A percentile compares a stretch with the other conserved stretches of the same genome.
Evolutionary conservation across 2,888 invertebrate genomes (phyloP).

Genomic region (Rutpela maculata): DNA sequence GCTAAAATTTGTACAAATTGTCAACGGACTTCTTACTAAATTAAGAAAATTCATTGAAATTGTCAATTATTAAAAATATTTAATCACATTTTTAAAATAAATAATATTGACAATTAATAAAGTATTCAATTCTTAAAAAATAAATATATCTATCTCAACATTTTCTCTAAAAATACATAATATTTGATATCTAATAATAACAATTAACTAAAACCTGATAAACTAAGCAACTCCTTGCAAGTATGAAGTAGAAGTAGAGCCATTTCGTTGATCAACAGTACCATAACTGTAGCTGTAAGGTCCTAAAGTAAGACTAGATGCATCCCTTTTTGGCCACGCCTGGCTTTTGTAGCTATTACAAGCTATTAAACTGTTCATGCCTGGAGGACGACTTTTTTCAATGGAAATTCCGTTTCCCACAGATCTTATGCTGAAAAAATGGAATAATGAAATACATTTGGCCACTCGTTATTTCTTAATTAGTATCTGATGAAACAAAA

Average conservation of each 20-base stretch:
- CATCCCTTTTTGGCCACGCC: conserved; percentile 73
- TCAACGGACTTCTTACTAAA: no score
- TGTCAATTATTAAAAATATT: not conserved
- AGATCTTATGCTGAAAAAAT: conserved; percentile 69
- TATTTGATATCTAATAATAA: not conserved
- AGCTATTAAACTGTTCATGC: conserved; percentile 84
- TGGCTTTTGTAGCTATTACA: conserved; percentile 86
- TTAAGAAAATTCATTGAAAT: not conserved
- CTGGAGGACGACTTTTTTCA: conserved; percentile 81
- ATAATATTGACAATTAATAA: not conserved
- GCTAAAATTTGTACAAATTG: no score
- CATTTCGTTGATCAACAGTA: conserved; percentile 70
- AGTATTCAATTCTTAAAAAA: not conserved
- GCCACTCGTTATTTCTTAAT: no score
- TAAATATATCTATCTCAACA: not conserved
- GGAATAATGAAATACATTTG: not conserved
- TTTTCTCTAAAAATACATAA: not conserved
- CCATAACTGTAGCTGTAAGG: conserved; percentile 78
- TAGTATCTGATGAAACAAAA: no score
- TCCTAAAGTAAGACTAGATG: conserved; percentile 69
- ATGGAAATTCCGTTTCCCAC: conserved; percentile 78
- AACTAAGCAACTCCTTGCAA: conserved; percentile 65
- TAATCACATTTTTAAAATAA: not conserved
- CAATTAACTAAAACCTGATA: not conserved
- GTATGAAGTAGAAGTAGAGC: conserved; percentile 56